phyloP scores from a whole-genome alignment of 2,888 invertebrate genomes.

The Zygogramma bicolorata region DNA sequence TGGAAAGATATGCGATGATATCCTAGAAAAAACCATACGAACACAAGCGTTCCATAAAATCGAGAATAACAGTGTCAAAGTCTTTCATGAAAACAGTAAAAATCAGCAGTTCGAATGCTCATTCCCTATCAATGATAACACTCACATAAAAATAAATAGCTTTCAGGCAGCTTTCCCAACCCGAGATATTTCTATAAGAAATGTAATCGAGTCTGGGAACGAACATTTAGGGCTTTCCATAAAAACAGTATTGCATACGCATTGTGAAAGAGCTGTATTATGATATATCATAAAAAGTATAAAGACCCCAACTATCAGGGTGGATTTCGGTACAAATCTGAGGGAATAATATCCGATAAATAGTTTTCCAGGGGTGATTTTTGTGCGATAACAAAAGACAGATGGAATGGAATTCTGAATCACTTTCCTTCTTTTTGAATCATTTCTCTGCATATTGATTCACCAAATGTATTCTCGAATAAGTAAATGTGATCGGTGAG shows the following conservation, averaged over 20 bases:
- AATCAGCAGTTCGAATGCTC: constrained; percentile 59
- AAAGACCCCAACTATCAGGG: constrained; percentile 60
- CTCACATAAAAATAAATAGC: constrained; percentile 68
- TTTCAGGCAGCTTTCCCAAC: constrained; percentile 56
- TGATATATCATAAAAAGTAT: constrained; percentile 66
- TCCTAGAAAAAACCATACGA: too few relatives aligned
- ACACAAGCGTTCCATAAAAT: constrained; percentile 51
- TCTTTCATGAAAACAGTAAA: constrained; percentile 59
- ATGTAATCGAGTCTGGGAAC: constrained; percentile 58
- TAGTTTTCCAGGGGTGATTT: constrained; percentile 54
- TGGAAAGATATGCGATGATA: too few relatives aligned
- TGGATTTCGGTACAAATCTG: constrained; percentile 61
- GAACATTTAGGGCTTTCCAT: constrained; percentile 61
- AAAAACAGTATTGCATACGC: constrained; percentile 67
- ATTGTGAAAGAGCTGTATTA: constrained; percentile 64
- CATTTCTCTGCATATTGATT: constrained; percentile 1
- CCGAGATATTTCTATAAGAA: constrained; percentile 58
- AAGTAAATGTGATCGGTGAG: too few relatives aligned
- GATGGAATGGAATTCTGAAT: constrained; percentile 36
- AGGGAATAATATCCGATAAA: constrained; percentile 57
- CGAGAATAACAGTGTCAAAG: constrained; percentile 37
- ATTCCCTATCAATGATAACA: constrained; percentile 67
- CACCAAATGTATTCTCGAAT: background rate
- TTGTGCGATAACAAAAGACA: constrained; percentile 39
- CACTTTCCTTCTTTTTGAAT: constrained; percentile 25